phyloP scores from a whole-genome alignment of 1,140 invertebrate genomes.

The Aphis gossypii region DNA sequence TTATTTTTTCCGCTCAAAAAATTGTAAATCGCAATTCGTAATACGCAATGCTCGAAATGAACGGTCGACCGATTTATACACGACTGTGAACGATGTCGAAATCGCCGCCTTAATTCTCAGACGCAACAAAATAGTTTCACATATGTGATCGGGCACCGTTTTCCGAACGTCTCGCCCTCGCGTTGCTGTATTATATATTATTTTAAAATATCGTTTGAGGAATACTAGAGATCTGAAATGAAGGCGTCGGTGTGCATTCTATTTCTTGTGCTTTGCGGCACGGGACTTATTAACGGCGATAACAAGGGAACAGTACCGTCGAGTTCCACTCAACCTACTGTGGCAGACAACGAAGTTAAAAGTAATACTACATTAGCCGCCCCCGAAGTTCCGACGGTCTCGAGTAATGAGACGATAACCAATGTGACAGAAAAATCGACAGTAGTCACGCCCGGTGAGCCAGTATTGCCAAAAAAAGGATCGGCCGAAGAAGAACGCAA shows the following conservation, averaged over 20 bases:
- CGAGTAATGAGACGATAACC: background rate
- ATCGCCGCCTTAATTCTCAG: background rate
- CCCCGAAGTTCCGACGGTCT: background rate
- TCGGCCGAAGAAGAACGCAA: slow-evolving; percentile 94
- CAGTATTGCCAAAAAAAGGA: slow-evolving; percentile 82
- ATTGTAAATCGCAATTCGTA: background rate
- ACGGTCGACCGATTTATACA: too few relatives aligned
- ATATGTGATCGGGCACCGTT: background rate
- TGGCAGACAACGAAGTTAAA: background rate
- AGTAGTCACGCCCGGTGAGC: slow-evolving; percentile 66
- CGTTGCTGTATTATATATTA: background rate
- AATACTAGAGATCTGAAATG: background rate
- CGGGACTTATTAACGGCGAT: background rate
- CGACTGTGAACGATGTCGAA: background rate
- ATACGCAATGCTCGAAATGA: background rate
- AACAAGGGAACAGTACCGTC: too few relatives aligned
- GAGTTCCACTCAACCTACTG: too few relatives aligned
- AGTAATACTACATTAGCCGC: background rate
- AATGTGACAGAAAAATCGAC: slow-evolving; percentile 60
- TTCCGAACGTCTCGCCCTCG: background rate
- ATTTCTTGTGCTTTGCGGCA: background rate
- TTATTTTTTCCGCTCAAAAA: background rate
- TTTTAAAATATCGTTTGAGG: background rate
- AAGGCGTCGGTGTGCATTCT: background rate
- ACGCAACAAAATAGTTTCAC: background rate